Evolutionary conservation across 2,888 invertebrate species (phyloP).

Genomic region (Acheta domesticus): DNA sequence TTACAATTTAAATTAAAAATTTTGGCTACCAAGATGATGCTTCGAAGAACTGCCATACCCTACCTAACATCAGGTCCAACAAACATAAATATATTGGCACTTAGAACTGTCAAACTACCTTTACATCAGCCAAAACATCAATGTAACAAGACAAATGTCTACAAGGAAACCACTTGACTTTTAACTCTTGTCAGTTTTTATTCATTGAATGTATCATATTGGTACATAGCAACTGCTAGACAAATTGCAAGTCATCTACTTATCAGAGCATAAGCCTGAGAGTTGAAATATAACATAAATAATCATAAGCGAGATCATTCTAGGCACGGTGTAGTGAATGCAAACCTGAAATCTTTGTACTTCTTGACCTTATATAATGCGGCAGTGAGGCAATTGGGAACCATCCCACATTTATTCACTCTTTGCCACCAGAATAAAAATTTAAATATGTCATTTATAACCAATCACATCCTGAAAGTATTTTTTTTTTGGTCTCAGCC

Average conservation of each 20-base stretch:
- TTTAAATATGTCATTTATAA: not conserved
- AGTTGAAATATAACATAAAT: slow-evolving; percentile 2
- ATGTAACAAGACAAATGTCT: not conserved
- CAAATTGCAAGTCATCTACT: not conserved
- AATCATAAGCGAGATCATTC: not conserved
- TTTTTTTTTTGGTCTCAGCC: not conserved
- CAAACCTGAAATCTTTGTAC: slow-evolving; percentile 3
- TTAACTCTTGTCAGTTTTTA: not conserved
- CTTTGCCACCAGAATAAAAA: not conserved
- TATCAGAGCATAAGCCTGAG: not conserved
- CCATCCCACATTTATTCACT: not conserved
- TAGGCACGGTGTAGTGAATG: slow-evolving; percentile 9
- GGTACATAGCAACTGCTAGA: not conserved
- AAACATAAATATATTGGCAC: too few relatives aligned
- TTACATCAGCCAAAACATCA: too few relatives aligned
- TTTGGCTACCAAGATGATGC: too few relatives aligned
- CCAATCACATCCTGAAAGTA: not conserved
- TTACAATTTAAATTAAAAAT: too few relatives aligned
- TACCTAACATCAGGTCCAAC: too few relatives aligned
- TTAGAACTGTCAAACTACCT: too few relatives aligned
- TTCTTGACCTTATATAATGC: not conserved
- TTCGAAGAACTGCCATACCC: too few relatives aligned
- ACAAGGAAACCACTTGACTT: not conserved
- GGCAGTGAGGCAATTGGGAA: not conserved
- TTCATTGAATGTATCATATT: not conserved